Evolutionary conservation across 2,888 invertebrate species (phyloP).

Genomic region (Andrena flavipes): DNA sequence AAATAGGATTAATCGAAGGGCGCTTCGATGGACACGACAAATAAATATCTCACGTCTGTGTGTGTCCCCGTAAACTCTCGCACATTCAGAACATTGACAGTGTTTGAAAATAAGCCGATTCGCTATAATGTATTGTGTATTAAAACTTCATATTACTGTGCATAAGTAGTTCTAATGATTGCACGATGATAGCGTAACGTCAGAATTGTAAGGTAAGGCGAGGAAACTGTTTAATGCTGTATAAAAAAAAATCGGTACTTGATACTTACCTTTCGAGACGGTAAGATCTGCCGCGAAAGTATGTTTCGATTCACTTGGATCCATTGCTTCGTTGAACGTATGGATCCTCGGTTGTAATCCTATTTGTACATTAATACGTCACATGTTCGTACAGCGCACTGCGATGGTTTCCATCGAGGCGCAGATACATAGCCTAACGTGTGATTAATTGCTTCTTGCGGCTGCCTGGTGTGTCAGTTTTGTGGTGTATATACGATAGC

Average conservation of each 20-base stretch:
- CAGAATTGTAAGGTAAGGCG: conserved; percentile 33
- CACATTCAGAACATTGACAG: conserved; percentile 6
- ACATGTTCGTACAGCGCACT: conserved; percentile 30
- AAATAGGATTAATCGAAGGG: not conserved
- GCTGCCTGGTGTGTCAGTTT: conserved; percentile 64
- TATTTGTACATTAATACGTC: conserved; percentile 45
- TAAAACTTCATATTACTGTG: not conserved
- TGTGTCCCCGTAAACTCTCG: not conserved
- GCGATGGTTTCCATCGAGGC: conserved; percentile 47
- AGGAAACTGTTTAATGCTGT: not conserved
- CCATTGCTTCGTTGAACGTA: conserved; percentile 8
- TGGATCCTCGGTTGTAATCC: conserved; percentile 32
- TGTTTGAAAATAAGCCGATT: not conserved
- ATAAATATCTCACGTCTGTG: not conserved
- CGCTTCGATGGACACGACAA: not conserved
- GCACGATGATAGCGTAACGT: not conserved
- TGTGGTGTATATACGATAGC: conserved; percentile 43
- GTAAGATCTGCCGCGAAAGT: conserved; percentile 46
- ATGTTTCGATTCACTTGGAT: conserved; percentile 16
- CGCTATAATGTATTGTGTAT: conserved; percentile 5
- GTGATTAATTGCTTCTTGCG: conserved; percentile 63
- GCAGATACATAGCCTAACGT: conserved; percentile 56
- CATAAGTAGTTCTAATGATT: conserved; percentile 13
- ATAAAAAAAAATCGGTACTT: not conserved
- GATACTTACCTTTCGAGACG: conserved; percentile 24